Base-by-base conservation (phyloP, 2,113 vertebrate species). In the Otolemur garnettii region DNA sequence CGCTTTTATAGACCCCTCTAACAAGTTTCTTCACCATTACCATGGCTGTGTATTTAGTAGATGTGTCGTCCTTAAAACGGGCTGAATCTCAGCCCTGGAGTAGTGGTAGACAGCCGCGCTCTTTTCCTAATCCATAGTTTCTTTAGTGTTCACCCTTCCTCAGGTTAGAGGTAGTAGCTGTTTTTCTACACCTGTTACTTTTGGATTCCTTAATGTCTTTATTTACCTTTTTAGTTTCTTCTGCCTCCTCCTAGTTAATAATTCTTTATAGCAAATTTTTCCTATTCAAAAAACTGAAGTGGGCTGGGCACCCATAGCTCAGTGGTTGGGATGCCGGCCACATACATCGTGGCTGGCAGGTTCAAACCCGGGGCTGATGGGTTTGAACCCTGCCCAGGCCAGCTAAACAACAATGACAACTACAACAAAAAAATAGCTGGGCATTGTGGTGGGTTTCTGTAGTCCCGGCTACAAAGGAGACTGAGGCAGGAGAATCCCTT, bases 211-310 rank as follows among this genome's bases (percentile, higher is more conserved):
- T 64, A 62, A 42, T 8, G n/a, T 83, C 45, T 33, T 78, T 45
- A 50, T 66, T 91, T 72, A 87, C 14, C 28, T 42, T n/a, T 33
- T 89, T 28, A 28, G 21, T 28, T 62, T 28, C 72, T 57, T 75
- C 78, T 24, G 66, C 18, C 50, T 68, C 55, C 42, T 42, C 18
- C 57, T 22, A 59, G 55, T 45, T 93, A 50, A 59, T 68, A 26
- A 87, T 79, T 69, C 14, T 77, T 93, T 78, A 53, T 91, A 78
- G 59, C n/a, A 91, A 60, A 68, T 22, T 84, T 83, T 38, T 64
- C 57, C 60, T 93, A 21, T 38, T 83, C 2, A 38, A 90, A 96
- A 86, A 77, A n/a, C 7, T 22, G 19, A 62, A 62, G 53, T 60
- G 38, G 35, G 45, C 45, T 50, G 45, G 8, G 8, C 45, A 50